Base-by-base conservation (phyloP, 2,113 vertebrate genomes). In the Sinocyclocheilus maitianheensis region DNA sequence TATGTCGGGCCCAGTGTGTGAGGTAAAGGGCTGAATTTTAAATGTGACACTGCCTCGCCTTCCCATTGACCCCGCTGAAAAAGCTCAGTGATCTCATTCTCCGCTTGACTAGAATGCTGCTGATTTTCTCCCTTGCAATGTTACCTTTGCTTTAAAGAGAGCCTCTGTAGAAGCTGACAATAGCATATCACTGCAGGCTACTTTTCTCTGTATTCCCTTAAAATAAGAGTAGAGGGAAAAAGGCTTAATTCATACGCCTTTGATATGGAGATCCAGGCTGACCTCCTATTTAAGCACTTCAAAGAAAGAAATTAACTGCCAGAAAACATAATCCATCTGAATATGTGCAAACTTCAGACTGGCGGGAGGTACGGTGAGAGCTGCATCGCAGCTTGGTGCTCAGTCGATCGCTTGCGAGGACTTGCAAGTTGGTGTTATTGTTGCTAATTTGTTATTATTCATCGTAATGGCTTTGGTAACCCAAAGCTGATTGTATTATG, bases 201-300 rank as follows among this genome's bases (percentile, higher is more conserved):
- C 92, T 91, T 91, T 90, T 91, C 90, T 92, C 90, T 94, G 91
- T 93, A 87, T 93, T 94, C 93, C 93, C 84, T 91, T 83, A 91
- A 94, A 93, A 93, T 48, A 88, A 86, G 90, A 89, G 84, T 87
- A 84, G 88, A 86, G 85, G 75, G 90, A 94, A 96, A 96, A 93
- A 92, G 94, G 90, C 93, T 97, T 94, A 95, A 96, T 96, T 96
- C 93, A 88, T 94, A 91, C 90, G 90, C 91, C 96, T 97, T 97
- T 97, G 96, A 97, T 94, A 96, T 96, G 95, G 94, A 96, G 96
- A 95, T 95, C 93, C 91, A 91, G 92, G 91, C 88, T 95, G 94
- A 96, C 95, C 95, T 94, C 91, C 91, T 90, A 84, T 81, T 91
- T 92, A 89, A 93, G 85, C 75, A 92, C 94, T 96, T 96, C 94